Evolutionary conservation across 2,888 invertebrate genomes (phyloP).

Genomic region (Chalcosyrphus nemorum): DNA sequence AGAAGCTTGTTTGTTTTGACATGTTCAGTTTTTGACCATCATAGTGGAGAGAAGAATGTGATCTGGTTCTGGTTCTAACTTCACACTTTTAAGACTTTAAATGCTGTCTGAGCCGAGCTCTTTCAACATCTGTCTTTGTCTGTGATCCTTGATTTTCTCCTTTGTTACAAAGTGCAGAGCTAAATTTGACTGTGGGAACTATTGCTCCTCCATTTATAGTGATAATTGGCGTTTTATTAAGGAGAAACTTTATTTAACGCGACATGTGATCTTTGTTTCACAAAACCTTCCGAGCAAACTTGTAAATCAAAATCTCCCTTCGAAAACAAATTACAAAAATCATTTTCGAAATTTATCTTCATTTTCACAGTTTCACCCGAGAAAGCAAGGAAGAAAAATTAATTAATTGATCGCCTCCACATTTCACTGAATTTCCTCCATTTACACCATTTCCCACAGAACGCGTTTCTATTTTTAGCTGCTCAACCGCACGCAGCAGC

Average conservation of each 20-base stretch:
- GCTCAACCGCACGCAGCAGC: background rate
- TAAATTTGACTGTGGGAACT: no score
- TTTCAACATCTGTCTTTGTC: no score
- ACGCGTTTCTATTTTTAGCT: slow-evolving; percentile 44
- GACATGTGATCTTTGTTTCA: slow-evolving; percentile 7
- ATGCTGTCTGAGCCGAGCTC: no score
- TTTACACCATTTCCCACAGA: slow-evolving; percentile 25
- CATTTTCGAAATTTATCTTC: slow-evolving; percentile 62
- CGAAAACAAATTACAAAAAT: slow-evolving; percentile 55
- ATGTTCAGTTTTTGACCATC: no score
- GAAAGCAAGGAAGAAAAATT: slow-evolving; percentile 9
- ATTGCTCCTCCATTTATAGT: no score
- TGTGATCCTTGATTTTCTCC: no score
- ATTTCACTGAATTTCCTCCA: slow-evolving; percentile 5
- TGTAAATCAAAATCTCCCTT: slow-evolving; percentile 31
- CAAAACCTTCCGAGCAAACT: background rate
- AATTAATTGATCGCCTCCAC: slow-evolving; percentile 60
- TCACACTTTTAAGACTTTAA: no score
- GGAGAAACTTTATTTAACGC: background rate
- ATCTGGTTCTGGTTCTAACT: no score
- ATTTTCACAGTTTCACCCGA: slow-evolving; percentile 15
- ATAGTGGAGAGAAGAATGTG: no score
- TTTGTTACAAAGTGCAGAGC: no score
- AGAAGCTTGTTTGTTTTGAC: no score
- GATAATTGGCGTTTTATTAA: background rate